phyloP scores from a whole-genome alignment of 2,888 invertebrate species.

The Epistrophe eligans region DNA sequence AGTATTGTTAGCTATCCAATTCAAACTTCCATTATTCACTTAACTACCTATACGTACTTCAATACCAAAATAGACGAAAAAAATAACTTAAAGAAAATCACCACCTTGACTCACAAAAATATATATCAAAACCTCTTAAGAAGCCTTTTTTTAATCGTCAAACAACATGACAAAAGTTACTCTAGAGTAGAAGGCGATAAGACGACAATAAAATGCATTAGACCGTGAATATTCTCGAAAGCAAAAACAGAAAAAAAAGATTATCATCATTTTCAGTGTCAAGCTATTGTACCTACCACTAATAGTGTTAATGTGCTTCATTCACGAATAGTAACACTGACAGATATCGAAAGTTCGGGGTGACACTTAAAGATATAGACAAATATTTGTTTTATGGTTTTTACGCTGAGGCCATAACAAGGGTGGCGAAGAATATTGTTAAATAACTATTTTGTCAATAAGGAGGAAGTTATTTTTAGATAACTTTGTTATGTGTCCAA shows the following conservation, averaged over 20 bases:
- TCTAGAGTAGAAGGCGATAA: constrained; percentile 4
- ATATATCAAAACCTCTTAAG: not conserved
- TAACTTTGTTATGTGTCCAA: too few relatives aligned
- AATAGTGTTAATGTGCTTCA: constrained; percentile 50
- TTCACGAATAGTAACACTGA: constrained; percentile 43
- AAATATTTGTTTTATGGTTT: constrained; percentile 1
- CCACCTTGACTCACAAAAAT: not conserved
- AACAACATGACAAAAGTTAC: constrained; percentile 31
- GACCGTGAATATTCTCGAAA: constrained; percentile 18
- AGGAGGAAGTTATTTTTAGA: not conserved
- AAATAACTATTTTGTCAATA: not conserved
- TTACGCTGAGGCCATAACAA: too few relatives aligned
- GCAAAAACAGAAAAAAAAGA: constrained; percentile 18
- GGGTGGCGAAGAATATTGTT: not conserved
- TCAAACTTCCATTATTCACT: not conserved
- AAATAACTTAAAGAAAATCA: not conserved
- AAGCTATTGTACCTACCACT: constrained; percentile 29
- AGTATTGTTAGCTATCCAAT: too few relatives aligned
- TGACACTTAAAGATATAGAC: not conserved
- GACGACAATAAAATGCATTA: constrained; percentile 17
- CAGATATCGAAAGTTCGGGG: constrained; percentile 10
- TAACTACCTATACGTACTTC: not conserved
- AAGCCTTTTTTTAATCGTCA: constrained; percentile 42
- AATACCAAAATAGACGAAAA: not conserved
- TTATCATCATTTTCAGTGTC: constrained; percentile 51